Percentiles rank a stretch among this genome's conserved stretches.
These are phyloP conservation scores for Myiotriccus ornatus DNA, from an alignment of 2,797 vertebrate genomes.

Conservation along the genomic window DNA sequence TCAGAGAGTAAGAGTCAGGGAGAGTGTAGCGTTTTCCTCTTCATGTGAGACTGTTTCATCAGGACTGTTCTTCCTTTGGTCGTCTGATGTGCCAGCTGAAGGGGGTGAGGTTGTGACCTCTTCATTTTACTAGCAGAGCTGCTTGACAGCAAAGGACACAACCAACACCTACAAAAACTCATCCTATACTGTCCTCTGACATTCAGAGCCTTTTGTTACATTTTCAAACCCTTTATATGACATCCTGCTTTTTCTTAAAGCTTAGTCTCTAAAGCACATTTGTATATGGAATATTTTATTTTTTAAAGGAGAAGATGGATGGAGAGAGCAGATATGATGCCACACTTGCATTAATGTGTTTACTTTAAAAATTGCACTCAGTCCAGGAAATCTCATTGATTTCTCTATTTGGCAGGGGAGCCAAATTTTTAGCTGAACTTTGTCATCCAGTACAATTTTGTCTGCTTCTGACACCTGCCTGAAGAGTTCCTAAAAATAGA, in stretches of 20 bases:
- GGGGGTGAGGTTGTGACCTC: not conserved
- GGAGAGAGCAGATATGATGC: not conserved
- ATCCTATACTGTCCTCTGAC: not conserved
- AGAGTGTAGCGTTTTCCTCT: not conserved
- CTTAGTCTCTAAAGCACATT: not conserved
- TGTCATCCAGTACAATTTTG: not conserved
- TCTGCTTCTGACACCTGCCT: not conserved
- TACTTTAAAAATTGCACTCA: not conserved
- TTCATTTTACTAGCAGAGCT: not conserved
- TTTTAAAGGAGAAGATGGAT: not conserved
- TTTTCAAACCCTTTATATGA: not conserved
- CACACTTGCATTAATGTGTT: not conserved
- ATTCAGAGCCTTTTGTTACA: not conserved
- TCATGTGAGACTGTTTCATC: not conserved
- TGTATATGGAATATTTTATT: not conserved
- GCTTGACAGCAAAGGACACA: not conserved
- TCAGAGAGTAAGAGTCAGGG: not conserved
- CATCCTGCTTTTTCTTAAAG: not conserved
- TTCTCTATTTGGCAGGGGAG: not conserved
- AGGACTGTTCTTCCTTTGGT: not conserved
- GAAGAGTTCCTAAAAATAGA: not conserved
- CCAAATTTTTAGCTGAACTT: not conserved
- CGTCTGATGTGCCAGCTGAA: not conserved
- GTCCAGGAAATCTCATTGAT: conserved; percentile 1
- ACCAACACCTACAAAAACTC: not conserved